Evolutionary conservation across 2,797 vertebrate species (phyloP), one percentile per base, ranked within the genome.

Genomic region (Chanos chanos): DNA sequence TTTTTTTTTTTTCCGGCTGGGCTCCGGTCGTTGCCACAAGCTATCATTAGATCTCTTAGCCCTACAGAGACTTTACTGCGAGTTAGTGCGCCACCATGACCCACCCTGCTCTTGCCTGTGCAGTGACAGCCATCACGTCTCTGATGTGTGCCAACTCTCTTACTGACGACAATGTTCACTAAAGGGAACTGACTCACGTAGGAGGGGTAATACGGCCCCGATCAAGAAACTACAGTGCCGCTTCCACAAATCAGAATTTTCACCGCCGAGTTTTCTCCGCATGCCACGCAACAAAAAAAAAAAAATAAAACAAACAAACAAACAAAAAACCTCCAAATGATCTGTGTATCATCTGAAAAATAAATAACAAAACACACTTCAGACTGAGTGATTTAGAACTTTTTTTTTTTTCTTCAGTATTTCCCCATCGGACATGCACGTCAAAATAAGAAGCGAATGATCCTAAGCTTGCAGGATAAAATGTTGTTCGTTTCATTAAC

Each of bases 1-100:
- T n/a, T n/a, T n/a, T n/a, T n/a, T n/a, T n/a, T n/a, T n/a, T n/a
- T n/a, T n/a, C n/a, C 22, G 18, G 59, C 41, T 40, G 28, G 22
- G 45, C 54, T 49, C 36, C 3, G 18, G 37, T 62, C 54, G 41
- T 59, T 47, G 57, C 68, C 71, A 64, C 18, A 4, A 71, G 70
- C 66, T 57, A 72, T 76, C 68, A 69, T 80, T 76, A 70, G 45
- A 74, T 65, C 52, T 2, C 37, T 64, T 69, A 61, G 59, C 62
- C 39, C 61, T 53, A 68, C 63, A 59, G 58, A 41, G 15, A 18
- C 15, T 19, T 68, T 65, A 12, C 37, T n/a, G 54, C 22, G 40
- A 49, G 36, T n/a, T n/a, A n/a, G n/a, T n/a, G n/a, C n/a, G n/a
- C n/a, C n/a, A n/a, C n/a, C n/a, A n/a, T n/a, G n/a, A 37, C 66